Evolutionary conservation across 1,140 invertebrate genomes (phyloP).

Genomic region (Danaus melanippus): DNA sequence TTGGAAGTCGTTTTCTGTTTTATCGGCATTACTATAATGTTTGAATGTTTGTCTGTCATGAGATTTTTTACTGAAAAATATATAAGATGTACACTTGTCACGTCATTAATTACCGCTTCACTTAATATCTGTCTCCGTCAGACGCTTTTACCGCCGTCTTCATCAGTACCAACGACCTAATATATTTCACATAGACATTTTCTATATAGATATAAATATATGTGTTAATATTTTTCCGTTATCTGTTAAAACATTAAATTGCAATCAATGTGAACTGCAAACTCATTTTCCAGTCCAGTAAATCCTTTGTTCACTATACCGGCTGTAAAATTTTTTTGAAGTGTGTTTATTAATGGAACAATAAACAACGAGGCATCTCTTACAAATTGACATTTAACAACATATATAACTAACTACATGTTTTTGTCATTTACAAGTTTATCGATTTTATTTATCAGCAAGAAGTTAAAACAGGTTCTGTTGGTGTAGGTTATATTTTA

Average conservation of each 20-base stretch:
- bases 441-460: no score
- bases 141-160: slow-evolving; percentile 26
- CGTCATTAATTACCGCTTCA: slow-evolving; percentile 43
- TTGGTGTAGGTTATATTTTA: no score
- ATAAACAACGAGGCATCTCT: neutral
- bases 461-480: no score
- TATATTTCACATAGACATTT: no score
- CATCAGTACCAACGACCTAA: no score
- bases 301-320: slow-evolving; percentile 15
- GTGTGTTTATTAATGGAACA: no score
- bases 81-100: no score
- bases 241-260: slow-evolving; percentile 3
- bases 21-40: slow-evolving; percentile 9
- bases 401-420: neutral
- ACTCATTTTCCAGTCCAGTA: slow-evolving; percentile 35
- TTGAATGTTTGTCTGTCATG: slow-evolving; percentile 2
- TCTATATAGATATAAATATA: no score
- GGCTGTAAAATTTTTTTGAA: no score
- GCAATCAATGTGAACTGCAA: slow-evolving; percentile 3
- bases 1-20: slow-evolving; percentile 10
- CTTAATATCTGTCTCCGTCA: slow-evolving; percentile 42
- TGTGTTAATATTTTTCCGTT: no score
- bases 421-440: neutral
- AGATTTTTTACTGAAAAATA: neutral
- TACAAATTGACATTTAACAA: neutral